Conservation (phyloP, 2,797 vertebrate species). For the Halcyon smyrnensis region DNA sequence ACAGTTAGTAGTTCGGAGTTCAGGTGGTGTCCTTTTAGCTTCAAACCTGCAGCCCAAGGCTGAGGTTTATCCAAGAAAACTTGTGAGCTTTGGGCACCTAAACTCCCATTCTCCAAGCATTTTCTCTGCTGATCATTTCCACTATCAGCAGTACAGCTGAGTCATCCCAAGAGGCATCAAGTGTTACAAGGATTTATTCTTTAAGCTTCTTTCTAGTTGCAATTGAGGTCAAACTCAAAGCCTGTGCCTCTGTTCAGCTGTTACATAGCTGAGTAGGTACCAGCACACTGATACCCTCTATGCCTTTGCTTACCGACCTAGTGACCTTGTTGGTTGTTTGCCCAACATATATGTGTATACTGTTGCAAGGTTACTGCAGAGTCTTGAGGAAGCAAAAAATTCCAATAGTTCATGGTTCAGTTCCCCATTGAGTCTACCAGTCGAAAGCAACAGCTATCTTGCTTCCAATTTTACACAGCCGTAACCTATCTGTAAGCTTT, state of each 20-base stretch:
- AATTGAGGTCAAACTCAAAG: not conserved
- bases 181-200: not conserved
- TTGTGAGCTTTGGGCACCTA: not conserved
- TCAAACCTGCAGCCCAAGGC: not conserved
- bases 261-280: not conserved
- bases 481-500: not conserved
- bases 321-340: not conserved
- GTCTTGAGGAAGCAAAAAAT: not conserved
- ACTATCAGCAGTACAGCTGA: not conserved
- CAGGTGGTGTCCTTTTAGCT: not conserved
- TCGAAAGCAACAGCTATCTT: not conserved
- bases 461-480: not conserved
- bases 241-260: not conserved
- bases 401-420: not conserved
- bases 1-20: not conserved
- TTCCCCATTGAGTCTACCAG: not conserved
- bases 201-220: not conserved
- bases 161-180: not conserved
- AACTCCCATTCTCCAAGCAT: not conserved
- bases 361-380: not conserved
- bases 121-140: not conserved
- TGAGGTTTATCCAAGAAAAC: not conserved
- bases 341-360: not conserved
- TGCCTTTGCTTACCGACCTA: not conserved
- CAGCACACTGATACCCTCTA: not conserved